phyloP scores from a whole-genome alignment of 2,113 vertebrate genomes.

The Rhizomys pruinosus region DNA sequence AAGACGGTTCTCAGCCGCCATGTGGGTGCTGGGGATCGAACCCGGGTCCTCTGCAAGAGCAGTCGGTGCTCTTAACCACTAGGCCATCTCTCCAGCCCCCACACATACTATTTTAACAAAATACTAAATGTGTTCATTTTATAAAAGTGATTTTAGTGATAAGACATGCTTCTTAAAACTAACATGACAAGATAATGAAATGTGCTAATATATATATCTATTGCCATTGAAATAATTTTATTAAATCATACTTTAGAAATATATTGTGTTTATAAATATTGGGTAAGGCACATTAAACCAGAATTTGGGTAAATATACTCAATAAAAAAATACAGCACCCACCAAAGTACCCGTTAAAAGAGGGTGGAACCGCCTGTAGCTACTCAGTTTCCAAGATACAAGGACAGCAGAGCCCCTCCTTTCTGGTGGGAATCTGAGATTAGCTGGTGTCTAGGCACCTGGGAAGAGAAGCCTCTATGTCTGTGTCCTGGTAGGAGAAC shows the following conservation, averaged over 20 bases:
- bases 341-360: neutral
- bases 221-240: conserved; percentile 36
- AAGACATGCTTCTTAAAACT: neutral
- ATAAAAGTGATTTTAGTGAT: neutral
- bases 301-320: conserved; percentile 38
- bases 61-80: too few species aligned
- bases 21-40: too few species aligned
- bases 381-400: neutral
- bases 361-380: neutral
- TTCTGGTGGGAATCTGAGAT: neutral
- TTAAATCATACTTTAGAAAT: conserved; percentile 17
- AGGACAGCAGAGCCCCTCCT: neutral
- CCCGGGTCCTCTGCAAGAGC: too few species aligned
- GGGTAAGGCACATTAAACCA: neutral
- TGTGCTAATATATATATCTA: neutral
- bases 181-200: neutral
- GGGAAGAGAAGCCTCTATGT: too few species aligned
- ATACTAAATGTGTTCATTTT: conserved; percentile 2
- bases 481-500: too few species aligned
- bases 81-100: too few species aligned
- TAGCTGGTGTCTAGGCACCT: too few species aligned
- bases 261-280: too few species aligned
- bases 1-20: too few species aligned
- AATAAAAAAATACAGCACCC: neutral
- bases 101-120: neutral